Base-by-base conservation (phyloP, 2,113 vertebrate species). In the Gasterosteus aculeatus region DNA sequence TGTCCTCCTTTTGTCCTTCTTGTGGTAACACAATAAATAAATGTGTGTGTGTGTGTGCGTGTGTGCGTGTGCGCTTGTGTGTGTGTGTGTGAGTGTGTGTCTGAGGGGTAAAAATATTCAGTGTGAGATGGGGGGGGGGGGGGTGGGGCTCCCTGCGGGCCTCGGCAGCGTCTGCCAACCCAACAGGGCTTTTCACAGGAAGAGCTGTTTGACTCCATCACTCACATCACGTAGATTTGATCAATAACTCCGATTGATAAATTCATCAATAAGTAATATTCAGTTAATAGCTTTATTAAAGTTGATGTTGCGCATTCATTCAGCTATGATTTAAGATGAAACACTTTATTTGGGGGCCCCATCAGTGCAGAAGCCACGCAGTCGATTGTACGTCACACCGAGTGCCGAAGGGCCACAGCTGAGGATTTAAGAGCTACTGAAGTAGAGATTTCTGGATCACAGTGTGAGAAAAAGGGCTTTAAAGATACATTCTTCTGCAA, bases 91-190 rank as follows among this genome's bases (percentile, higher is more conserved):
- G 5, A 59, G 26, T 63, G 4, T 57, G 49, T 60, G 71, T 64
- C 2, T 69, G 46, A 2, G 68, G 3, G 67, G 8, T 82, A 82
- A 81, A 77, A 68, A 59, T 65, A 76, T 64, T 42, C 72, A 5
- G 54, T 7, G n/a, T 41, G 49, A 61, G 69, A 51, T 46, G 66
- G 22, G 22, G 22, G 22, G 22, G 22, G 22, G 22, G 41, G 66
- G 22, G 22, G 22, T 1, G 22, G 22, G 22, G 22, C 22, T 70
- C 71, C 69, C 84, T 70, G 35, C 49, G 63, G 80, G 84, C 57
- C 44, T 77, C 5, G 39, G 82, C 82, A 86, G 77, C 79, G 77
- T 88, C 77, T 88, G 88, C 74, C 2, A 5, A 10, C 54, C 64
- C 77, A 35, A 14, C 69, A 35, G 57, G 22, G 41, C 82, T 65